These are phyloP conservation scores for Polietes domitor DNA, from an alignment of 2,888 invertebrate genomes.

Conservation along the genomic window DNA sequence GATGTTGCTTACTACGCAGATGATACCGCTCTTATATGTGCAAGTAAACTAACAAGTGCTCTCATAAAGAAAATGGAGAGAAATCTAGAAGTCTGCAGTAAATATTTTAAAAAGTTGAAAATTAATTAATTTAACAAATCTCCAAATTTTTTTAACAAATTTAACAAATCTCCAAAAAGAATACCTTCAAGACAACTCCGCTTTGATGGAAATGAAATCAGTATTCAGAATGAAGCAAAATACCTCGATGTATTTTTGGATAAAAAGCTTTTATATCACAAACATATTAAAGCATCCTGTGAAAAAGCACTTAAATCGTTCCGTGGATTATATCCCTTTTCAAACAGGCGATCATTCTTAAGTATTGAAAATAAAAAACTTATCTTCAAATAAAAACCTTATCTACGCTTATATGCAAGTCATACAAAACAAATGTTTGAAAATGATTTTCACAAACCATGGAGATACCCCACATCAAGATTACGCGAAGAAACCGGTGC, in stretches of 20 bases:
- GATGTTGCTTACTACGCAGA: conserved; percentile 43
- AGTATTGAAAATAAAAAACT: conserved; percentile 12
- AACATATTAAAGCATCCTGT: conserved; percentile 21
- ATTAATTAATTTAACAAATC: conserved; percentile 42
- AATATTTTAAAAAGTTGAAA: conserved; percentile 40
- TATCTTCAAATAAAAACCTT: conserved; percentile 8
- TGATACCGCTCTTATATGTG: conserved; percentile 31
- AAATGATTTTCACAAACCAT: conserved; percentile 25
- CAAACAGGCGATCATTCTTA: conserved; percentile 4
- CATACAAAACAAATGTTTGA: no score
- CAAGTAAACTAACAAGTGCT: conserved; percentile 28
- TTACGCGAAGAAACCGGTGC: conserved; percentile 1
- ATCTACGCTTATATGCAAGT: no score
- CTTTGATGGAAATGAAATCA: background rate
- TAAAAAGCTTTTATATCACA: conserved; percentile 11
- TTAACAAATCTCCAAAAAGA: conserved; percentile 40
- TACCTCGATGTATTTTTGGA: conserved; percentile 37
- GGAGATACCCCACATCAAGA: conserved; percentile 10
- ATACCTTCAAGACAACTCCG: background rate
- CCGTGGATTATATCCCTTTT: background rate
- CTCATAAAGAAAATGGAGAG: conserved; percentile 42
- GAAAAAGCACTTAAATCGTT: conserved; percentile 32
- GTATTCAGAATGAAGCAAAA: conserved; percentile 18
- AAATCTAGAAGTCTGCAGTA: conserved; percentile 22
- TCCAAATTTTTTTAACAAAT: conserved; percentile 33